Conservation (phyloP, 2,888 invertebrate genomes). For the Hyalella azteca region DNA sequence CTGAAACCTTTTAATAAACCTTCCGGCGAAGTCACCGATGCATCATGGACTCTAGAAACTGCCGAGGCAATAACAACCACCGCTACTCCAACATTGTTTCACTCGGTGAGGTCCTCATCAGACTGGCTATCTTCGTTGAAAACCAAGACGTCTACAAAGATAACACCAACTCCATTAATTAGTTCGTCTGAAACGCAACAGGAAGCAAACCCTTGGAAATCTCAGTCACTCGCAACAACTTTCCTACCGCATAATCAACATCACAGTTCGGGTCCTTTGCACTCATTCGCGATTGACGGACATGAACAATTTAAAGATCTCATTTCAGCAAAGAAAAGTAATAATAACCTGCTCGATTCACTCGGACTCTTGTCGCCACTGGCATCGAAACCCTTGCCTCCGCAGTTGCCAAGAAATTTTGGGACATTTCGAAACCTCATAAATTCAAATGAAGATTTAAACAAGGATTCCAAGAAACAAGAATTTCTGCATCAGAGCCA, state of each 20-base stretch:
- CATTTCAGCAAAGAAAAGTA: neutral
- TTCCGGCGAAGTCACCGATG: neutral
- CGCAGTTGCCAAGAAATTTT: neutral
- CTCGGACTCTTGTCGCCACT: constrained; percentile 7
- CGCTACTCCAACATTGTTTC: neutral
- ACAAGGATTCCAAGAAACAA: neutral
- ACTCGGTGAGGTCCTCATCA: neutral
- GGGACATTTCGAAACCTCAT: neutral
- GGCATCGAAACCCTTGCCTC: neutral
- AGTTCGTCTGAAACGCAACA: neutral
- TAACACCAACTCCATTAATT: constrained; percentile 7
- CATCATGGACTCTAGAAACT: neutral
- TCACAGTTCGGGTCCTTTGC: neutral
- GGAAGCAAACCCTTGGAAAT: neutral
- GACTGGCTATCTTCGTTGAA: constrained; percentile 8
- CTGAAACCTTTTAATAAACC: neutral
- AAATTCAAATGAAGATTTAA: neutral
- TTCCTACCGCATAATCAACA: neutral
- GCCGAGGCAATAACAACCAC: neutral
- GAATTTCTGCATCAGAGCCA: neutral
- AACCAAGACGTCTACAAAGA: neutral
- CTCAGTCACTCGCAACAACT: neutral
- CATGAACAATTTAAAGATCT: neutral
- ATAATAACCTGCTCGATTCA: neutral
- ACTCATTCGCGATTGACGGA: neutral